Base-by-base conservation (phyloP, 2,113 vertebrate genomes). In the Pyxicephalus adspersus region DNA sequence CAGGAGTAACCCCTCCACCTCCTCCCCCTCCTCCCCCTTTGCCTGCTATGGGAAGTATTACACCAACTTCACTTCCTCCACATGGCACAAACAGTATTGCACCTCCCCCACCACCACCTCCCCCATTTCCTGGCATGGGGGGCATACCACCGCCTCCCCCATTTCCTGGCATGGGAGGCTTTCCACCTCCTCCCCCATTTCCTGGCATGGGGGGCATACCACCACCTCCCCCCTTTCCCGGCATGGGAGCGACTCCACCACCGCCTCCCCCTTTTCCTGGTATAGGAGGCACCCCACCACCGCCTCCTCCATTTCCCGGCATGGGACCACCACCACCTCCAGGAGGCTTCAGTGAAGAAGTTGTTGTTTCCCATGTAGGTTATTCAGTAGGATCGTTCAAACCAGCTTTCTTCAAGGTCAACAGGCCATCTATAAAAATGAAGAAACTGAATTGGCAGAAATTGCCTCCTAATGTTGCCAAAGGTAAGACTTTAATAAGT, bases 381-480 rank as follows among this genome's bases (percentile, higher is more conserved):
- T 86, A 87, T 23, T 5, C 83, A 28, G 87, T 96, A 31, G 94
- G 92, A 2, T 87, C 22, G 0, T 73, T 38, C 7, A 84, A 86
- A 51, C 20, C 84, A 16, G 85, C 87, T 19, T 83, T 88, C 5
- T 64, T 2, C 79, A 95, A 90, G 83, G 64, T 86, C 0, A 83
- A 86, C 76, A 92, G 92, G 57, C 97, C 98, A 57, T 94, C 95
- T 0, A 75, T 96, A 80, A 93, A 96, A 84, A 99, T 99, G 98
- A 99, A 99, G 85, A 99, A 99, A 70, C 91, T 99, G 61, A 99
- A 99, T 88, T 99, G 98, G 98, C 97, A 99, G 91, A 99, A 99
- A 83, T 91, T 99, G 29, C 93, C 93, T 0, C 90, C 94, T 75
- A 94, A 88, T 0, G 83, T 94, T 6, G 92, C 94, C 5, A 93